A percentile compares a stretch with the other conserved stretches of the same genome.
These are phyloP conservation scores for Thalassoma bifasciatum DNA, from an alignment of 2,113 vertebrate species.

Conservation along the genomic window DNA sequence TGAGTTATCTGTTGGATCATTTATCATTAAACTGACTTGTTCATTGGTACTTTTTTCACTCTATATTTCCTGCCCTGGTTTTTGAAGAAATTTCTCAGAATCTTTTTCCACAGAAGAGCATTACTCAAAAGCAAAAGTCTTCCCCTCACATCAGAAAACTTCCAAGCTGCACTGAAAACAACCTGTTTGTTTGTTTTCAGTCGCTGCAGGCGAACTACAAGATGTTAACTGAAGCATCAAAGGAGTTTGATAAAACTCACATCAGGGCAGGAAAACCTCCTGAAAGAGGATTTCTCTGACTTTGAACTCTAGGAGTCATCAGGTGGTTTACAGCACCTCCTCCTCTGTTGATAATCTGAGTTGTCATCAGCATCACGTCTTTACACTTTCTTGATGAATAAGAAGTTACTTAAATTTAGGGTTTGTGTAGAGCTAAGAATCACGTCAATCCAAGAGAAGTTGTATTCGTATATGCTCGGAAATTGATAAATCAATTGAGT, in stretches of 20 bases:
- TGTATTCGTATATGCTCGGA: too few species aligned
- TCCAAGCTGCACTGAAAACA: conserved; percentile 1
- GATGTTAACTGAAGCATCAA: conserved; percentile 31
- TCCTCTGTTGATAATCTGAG: not conserved
- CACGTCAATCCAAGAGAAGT: too few species aligned
- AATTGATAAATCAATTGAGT: too few species aligned
- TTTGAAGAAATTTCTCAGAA: too few species aligned
- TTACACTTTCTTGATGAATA: not conserved
- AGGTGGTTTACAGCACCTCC: not conserved
- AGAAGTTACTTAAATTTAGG: not conserved
- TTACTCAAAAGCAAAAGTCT: too few species aligned
- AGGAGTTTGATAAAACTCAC: conserved; percentile 18
- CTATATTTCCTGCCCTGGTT: too few species aligned
- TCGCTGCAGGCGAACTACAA: conserved; percentile 43
- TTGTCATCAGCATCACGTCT: not conserved
- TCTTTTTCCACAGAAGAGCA: too few species aligned
- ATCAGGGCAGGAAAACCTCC: conserved; percentile 18
- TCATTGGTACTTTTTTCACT: too few species aligned
- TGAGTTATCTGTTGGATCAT: too few species aligned
- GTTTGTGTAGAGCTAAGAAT: not conserved
- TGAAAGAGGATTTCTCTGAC: not conserved
- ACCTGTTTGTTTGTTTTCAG: conserved; percentile 35
- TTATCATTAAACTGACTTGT: too few species aligned
- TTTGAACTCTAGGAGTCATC: not conserved
- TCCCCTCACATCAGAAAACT: conserved; percentile 8